Evolutionary conservation across 2,797 vertebrate genomes (phyloP).

Genomic region (Aulostomus chinensis): DNA sequence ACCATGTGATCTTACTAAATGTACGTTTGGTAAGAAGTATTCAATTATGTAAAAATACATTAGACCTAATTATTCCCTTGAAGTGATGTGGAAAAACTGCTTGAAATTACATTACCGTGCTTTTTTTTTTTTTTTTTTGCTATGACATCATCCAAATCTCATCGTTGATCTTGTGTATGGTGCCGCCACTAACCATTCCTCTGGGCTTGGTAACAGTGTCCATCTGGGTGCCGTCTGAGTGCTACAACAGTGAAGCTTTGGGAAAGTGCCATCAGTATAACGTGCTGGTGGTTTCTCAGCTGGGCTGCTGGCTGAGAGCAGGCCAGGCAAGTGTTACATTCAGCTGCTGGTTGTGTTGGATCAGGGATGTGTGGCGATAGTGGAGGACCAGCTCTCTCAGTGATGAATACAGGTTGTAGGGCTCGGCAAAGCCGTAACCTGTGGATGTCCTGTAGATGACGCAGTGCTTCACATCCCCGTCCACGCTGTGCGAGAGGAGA

Average conservation of each 20-base stretch:
- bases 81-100: too few relatives aligned
- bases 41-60: too few relatives aligned
- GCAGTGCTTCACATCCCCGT: constrained; percentile 92
- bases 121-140: constrained; percentile 13
- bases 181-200: constrained; percentile 27
- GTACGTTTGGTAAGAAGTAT: too few relatives aligned
- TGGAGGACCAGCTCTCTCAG: constrained; percentile 92
- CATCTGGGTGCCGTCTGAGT: constrained; percentile 19
- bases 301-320: constrained; percentile 78
- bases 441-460: constrained; percentile 91
- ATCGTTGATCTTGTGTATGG: constrained; percentile 1
- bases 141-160: constrained; percentile 11
- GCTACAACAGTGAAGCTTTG: constrained; percentile 43
- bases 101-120: not conserved
- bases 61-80: too few relatives aligned
- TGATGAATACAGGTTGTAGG: constrained; percentile 91
- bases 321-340: constrained; percentile 92
- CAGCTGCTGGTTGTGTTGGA: constrained; percentile 94
- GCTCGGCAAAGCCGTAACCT: constrained; percentile 90
- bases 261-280: constrained; percentile 40
- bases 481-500: constrained; percentile 75
- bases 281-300: constrained; percentile 68
- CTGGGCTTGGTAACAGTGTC: constrained; percentile 23
- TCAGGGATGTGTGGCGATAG: constrained; percentile 90
- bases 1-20: too few relatives aligned